These are phyloP conservation scores for Hetaerina titia DNA, from an alignment of 2,888 invertebrate species.

Conservation along the genomic window DNA sequence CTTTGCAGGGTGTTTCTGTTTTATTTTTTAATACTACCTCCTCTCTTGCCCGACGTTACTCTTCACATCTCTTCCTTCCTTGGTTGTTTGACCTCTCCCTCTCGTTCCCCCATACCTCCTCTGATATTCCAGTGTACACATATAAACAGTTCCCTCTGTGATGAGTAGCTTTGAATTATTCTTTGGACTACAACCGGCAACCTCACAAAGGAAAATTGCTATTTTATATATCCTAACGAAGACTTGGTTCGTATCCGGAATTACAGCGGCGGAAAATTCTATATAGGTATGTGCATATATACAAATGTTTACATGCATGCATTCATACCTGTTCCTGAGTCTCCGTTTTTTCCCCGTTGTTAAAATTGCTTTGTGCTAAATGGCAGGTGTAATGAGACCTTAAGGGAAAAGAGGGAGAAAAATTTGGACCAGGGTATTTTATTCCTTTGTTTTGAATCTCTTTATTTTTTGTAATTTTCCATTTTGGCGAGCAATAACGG, in stretches of 20 bases:
- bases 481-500: conserved; percentile 1
- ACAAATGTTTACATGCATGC: neutral
- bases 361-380: conserved; percentile 59
- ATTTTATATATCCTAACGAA: neutral
- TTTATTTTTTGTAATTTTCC: neutral
- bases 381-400: conserved; percentile 3
- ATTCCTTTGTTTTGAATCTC: neutral
- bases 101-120: neutral
- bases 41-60: neutral
- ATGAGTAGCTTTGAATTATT: conserved; percentile 44
- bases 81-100: no score
- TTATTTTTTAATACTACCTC: neutral
- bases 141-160: neutral
- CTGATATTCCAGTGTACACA: conserved; percentile 16
- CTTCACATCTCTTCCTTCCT: neutral
- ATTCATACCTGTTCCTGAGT: neutral
- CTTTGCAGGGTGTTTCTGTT: neutral
- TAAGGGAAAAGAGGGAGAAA: neutral
- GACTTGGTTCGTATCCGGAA: conserved; percentile 36
- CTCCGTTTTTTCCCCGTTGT: neutral
- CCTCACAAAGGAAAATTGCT: conserved; percentile 19
- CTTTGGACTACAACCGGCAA: neutral
- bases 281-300: neutral
- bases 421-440: neutral
- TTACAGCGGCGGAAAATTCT: conserved; percentile 53